These are phyloP conservation scores for Zhengitettix transpicula DNA, from an alignment of 2,888 invertebrate genomes.

Conservation along the genomic window DNA sequence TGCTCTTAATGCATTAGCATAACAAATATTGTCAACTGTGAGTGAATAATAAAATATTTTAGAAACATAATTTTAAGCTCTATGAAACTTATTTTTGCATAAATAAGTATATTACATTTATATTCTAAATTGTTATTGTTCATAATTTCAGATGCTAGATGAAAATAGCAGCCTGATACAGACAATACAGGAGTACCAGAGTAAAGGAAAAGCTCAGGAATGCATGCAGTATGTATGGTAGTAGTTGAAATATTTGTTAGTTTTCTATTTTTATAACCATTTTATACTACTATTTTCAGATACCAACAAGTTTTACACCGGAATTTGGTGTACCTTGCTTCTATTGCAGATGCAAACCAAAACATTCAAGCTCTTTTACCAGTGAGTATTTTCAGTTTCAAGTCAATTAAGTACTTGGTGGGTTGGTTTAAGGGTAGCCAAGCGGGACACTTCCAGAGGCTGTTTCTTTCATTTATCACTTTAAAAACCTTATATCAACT, in stretches of 20 bases:
- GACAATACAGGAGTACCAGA: conserved; percentile 92
- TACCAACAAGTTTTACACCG: conserved; percentile 86
- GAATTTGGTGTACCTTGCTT: conserved; percentile 89
- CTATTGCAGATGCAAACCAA: conserved; percentile 91
- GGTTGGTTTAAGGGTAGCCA: no score
- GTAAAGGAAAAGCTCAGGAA: conserved; percentile 84
- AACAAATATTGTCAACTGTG: no score
- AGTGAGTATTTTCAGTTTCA: conserved; percentile 40
- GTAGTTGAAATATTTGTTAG: not conserved
- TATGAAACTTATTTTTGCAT: no score
- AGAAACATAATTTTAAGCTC: no score
- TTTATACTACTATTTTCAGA: conserved; percentile 20
- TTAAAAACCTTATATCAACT: no score
- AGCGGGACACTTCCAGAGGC: no score
- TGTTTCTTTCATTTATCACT: no score
- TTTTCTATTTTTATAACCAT: not conserved
- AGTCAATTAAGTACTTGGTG: no score
- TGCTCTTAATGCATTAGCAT: no score
- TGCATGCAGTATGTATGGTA: conserved; percentile 56
- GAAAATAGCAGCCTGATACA: conserved; percentile 95
- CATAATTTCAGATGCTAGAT: conserved; percentile 61
- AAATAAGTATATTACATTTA: not conserved
- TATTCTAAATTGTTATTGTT: no score
- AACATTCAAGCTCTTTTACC: conserved; percentile 80
- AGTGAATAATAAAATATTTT: no score